These are phyloP conservation scores for Synergus laeviventris DNA, from an alignment of 2,888 invertebrate genomes.

Conservation along the genomic window DNA sequence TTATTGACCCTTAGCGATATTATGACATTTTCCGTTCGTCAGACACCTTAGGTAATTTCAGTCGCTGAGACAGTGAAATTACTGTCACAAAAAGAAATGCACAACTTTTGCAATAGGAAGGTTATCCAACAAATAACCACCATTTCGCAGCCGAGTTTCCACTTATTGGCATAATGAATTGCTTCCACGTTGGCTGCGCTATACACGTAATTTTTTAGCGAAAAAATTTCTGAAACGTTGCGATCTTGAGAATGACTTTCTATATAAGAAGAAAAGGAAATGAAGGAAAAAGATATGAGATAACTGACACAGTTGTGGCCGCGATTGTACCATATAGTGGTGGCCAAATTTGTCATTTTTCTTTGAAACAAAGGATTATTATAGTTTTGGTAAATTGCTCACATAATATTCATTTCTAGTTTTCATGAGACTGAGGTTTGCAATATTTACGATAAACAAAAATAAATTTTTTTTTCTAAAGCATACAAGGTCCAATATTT, in stretches of 20 bases:
- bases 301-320: no score
- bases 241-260: constrained; percentile 12
- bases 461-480: no score
- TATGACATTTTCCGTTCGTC: constrained; percentile 24
- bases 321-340: no score
- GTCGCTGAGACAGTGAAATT: constrained; percentile 8
- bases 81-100: constrained; percentile 18
- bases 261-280: constrained; percentile 11
- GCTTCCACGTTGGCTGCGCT: constrained; percentile 27
- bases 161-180: constrained; percentile 39
- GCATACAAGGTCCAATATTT: no score
- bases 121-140: constrained; percentile 28
- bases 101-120: constrained; percentile 21
- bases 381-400: no score
- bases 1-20: not conserved
- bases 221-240: constrained; percentile 19
- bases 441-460: no score
- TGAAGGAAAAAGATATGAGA: not conserved
- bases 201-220: constrained; percentile 10
- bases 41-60: constrained; percentile 18
- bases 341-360: no score
- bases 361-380: no score
- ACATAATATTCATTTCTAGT: no score
- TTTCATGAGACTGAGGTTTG: no score
- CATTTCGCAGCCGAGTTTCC: constrained; percentile 34